Evolutionary conservation across 2,113 vertebrate genomes (phyloP).

Genomic region (Hippocampus guttulatus): DNA sequence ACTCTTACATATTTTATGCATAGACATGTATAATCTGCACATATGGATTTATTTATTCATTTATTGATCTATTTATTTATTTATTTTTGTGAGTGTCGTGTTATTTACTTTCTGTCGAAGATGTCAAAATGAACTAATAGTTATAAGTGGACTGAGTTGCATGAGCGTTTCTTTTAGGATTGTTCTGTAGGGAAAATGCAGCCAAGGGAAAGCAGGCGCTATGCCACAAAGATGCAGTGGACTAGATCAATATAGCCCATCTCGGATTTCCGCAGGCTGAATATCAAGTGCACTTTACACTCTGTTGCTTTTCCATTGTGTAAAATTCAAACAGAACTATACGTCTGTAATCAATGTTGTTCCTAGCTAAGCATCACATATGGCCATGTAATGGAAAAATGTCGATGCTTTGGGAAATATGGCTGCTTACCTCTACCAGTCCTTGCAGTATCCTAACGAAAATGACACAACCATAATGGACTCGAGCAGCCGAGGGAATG

Average conservation of each 20-base stretch:
- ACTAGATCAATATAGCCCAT: constrained; percentile 43
- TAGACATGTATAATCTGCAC: background rate
- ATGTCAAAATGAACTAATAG: background rate
- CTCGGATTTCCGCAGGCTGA: constrained; percentile 42
- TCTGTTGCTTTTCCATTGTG: constrained; percentile 4
- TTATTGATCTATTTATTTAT: background rate
- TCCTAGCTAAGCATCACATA: background rate
- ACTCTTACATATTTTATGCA: background rate
- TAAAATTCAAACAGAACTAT: background rate
- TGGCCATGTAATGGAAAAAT: background rate
- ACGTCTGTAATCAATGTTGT: background rate
- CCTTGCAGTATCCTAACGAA: constrained; percentile 97
- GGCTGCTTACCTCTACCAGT: constrained; percentile 87
- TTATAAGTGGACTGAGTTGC: background rate
- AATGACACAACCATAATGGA: constrained; percentile 95
- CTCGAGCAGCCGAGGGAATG: constrained; percentile 90
- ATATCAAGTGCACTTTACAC: constrained; percentile 7
- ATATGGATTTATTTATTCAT: background rate
- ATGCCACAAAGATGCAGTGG: constrained; percentile 30
- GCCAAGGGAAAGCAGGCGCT: constrained; percentile 9
- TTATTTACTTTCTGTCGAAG: background rate
- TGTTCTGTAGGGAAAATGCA: constrained; percentile 12
- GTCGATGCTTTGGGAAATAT: background rate
- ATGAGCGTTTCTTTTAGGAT: constrained; percentile 18
- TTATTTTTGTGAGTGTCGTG: background rate